Percentiles rank a stretch among this genome's conserved stretches.
These are phyloP conservation scores for Sinosuthora webbiana DNA, from an alignment of 2,113 vertebrate species.

Conservation along the genomic window DNA sequence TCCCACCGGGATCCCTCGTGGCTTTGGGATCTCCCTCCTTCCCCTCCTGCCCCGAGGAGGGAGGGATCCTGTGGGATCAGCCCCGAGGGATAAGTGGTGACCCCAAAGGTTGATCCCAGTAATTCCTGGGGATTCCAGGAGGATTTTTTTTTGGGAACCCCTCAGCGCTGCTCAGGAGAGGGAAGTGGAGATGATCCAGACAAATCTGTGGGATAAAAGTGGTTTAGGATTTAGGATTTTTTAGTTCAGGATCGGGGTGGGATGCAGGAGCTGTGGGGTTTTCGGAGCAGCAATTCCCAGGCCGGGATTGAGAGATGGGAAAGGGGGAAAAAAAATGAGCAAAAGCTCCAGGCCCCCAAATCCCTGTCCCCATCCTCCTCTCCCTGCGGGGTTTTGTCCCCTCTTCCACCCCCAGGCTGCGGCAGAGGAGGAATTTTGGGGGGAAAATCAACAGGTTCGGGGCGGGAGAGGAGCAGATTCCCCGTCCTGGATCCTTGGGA, in stretches of 20 bases:
- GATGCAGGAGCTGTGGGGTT: neutral
- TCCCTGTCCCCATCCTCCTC: no score
- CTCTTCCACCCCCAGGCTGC: neutral
- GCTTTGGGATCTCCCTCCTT: no score
- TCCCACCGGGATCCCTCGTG: no score
- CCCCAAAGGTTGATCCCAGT: no score
- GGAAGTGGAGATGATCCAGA: accelerated
- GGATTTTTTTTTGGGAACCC: no score
- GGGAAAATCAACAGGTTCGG: accelerated
- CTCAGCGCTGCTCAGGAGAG: accelerated
- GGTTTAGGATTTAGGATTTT: no score
- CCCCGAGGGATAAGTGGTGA: no score
- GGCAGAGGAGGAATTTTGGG: neutral
- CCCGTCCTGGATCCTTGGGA: neutral
- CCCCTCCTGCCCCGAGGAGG: no score
- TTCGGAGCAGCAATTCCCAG: neutral
- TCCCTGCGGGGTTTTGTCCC: accelerated
- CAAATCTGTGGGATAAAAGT: accelerated
- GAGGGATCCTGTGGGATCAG: no score
- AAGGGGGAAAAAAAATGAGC: accelerated
- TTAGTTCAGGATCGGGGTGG: accelerated
- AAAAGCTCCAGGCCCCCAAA: accelerated
- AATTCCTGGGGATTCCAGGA: no score
- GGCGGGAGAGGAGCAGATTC: neutral
- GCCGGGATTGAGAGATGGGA: accelerated